Conservation (phyloP, 2,888 invertebrate genomes). For the Flexamia atlantica region DNA sequence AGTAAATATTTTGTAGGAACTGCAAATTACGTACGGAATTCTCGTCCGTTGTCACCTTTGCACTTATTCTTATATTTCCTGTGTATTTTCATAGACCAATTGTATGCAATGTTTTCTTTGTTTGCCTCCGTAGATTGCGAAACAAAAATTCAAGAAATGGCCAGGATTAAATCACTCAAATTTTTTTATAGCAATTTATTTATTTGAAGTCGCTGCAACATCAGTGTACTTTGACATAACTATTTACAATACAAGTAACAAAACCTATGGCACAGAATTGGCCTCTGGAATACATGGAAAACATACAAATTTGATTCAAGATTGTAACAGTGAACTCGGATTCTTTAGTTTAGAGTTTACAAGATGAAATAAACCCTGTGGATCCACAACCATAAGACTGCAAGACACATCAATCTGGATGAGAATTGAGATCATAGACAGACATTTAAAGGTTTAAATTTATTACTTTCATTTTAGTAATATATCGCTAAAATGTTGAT, state of each 20-base stretch:
- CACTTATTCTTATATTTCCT: too few relatives aligned
- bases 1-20: too few relatives aligned
- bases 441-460: too few relatives aligned
- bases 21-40: too few relatives aligned
- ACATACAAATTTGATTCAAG: slow-evolving; percentile 28
- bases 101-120: too few relatives aligned
- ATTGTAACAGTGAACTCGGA: background rate
- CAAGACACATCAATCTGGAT: background rate
- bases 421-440: background rate
- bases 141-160: too few relatives aligned
- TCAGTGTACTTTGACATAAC: slow-evolving; percentile 37
- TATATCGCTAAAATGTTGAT: too few relatives aligned
- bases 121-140: too few relatives aligned
- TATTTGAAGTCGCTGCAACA: slow-evolving; percentile 45
- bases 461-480: too few relatives aligned
- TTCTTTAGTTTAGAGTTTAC: background rate
- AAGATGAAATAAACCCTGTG: background rate
- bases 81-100: too few relatives aligned
- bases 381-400: background rate
- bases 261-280: slow-evolving; percentile 42
- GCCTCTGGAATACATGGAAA: slow-evolving; percentile 37
- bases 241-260: slow-evolving; percentile 51
- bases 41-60: too few relatives aligned
- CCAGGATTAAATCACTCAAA: background rate
- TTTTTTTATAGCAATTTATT: slow-evolving; percentile 34